Base-by-base conservation (phyloP, 2,113 vertebrate species). In the Otolemur garnettii region DNA sequence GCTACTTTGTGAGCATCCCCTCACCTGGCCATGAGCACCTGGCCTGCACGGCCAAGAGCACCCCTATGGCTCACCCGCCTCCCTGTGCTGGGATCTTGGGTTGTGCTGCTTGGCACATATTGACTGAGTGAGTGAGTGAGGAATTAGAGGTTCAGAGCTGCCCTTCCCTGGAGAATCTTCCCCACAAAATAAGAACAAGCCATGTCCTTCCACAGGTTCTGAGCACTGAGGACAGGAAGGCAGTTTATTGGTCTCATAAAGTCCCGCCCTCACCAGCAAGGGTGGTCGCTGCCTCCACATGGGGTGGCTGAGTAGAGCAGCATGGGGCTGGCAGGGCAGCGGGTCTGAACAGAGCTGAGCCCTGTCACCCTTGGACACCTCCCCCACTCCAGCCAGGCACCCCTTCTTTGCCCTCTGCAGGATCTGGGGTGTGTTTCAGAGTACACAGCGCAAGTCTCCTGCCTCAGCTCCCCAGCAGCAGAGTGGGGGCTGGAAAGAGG, bases 81-180 rank as follows among this genome's bases (percentile, higher is more conserved):
- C 8, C 45, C 45, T 10, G 8, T 50, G 45, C 45, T 4, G 1
- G 11, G 6, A n/a, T 7, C 22, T 24, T 68, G 14, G 38, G 8
- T 15, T 0, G 4, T 2, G 9, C 79, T 57, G 35, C 55, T 21
- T 21, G 26, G 0, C 17, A 42, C 53, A 19, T 18, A 9, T 5
- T 17, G 15, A 10, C 28, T 0, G 9, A 71, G n/a, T 14, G 71
- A 42, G 22, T 24, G 35, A 38, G 38, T 15, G 69, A 13, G 12
- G 13, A 19, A 4, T 55, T n/a, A 60, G 55, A n/a, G 84, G 8
- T 5, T 35, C 0, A 18, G 7, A 22, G 3, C 33, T 0, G 3
- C 71, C 60, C 21, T 62, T 81, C 38, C 22, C 28, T 12, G 24
- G 66, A 84, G 57, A 79, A 17, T 35, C 8, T 15, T 57, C 42